Percentiles rank a stretch among this genome's conserved stretches.
These are phyloP conservation scores for Leucoraja erinaceus DNA, from an alignment of 2,113 vertebrate genomes.

Conservation along the genomic window DNA sequence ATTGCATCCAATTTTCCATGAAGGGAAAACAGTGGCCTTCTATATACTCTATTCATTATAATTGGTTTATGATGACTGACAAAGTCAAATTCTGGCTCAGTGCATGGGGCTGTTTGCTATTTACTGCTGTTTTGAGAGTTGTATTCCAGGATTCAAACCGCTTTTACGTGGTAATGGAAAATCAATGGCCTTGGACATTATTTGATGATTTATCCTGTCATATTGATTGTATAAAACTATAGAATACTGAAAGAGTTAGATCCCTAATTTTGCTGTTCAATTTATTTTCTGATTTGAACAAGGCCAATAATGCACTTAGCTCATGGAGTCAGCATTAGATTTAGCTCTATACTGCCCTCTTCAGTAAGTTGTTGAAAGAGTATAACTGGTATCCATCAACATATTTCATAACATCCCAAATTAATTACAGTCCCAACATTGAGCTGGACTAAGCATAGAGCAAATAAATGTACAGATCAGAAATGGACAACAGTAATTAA, in stretches of 20 bases:
- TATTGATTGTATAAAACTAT: background rate
- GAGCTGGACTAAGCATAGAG: too few species aligned
- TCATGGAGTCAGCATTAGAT: conserved; percentile 3
- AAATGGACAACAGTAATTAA: background rate
- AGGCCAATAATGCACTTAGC: background rate
- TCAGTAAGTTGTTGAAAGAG: background rate
- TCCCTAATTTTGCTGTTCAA: background rate
- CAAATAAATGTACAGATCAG: background rate
- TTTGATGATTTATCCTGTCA: conserved; percentile 13
- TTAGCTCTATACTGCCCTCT: conserved; percentile 36
- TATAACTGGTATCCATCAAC: background rate
- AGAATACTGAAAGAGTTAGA: conserved; percentile 15
- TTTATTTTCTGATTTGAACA: background rate
- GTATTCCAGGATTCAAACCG: background rate
- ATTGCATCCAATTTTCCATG: conserved; percentile 9
- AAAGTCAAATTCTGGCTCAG: background rate
- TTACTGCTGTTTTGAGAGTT: background rate
- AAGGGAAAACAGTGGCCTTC: background rate
- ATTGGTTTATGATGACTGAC: background rate
- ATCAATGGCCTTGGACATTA: conserved; percentile 11
- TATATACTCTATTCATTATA: background rate
- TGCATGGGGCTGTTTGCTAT: background rate
- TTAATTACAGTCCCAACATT: background rate
- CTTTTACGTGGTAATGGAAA: background rate
- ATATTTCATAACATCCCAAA: background rate